Evolutionary conservation across 2,888 invertebrate genomes (phyloP).

Genomic region (Tridacna crocea): DNA sequence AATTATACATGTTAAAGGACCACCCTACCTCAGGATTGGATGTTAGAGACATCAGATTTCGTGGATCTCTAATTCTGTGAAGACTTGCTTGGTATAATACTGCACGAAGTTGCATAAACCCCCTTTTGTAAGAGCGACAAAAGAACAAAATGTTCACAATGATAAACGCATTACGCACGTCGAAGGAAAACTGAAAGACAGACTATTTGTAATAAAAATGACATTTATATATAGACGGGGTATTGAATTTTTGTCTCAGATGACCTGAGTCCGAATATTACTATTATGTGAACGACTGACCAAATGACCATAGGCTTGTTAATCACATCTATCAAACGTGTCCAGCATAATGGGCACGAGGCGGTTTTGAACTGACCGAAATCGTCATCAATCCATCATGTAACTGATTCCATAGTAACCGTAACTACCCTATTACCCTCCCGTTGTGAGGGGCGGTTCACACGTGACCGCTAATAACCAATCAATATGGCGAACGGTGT

Average conservation of each 20-base stretch:
- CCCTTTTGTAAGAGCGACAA: too few relatives aligned
- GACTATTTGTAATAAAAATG: slow-evolving; percentile 21
- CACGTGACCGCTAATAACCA: slow-evolving; percentile 59
- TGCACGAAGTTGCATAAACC: too few relatives aligned
- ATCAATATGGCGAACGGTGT: slow-evolving; percentile 62
- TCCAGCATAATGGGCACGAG: slow-evolving; percentile 24
- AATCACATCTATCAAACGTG: slow-evolving; percentile 55
- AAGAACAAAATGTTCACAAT: too few relatives aligned
- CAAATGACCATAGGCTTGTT: slow-evolving; percentile 28
- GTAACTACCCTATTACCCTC: slow-evolving; percentile 57
- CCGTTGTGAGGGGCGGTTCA: slow-evolving; percentile 53
- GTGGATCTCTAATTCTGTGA: too few relatives aligned
- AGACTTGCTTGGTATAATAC: too few relatives aligned
- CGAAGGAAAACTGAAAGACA: too few relatives aligned
- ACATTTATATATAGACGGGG: slow-evolving; percentile 6
- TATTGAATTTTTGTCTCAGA: background rate
- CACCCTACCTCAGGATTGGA: too few relatives aligned
- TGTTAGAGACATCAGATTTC: too few relatives aligned
- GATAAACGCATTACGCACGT: too few relatives aligned
- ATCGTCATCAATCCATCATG: slow-evolving; percentile 50
- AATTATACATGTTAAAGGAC: too few relatives aligned
- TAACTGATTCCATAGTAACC: slow-evolving; percentile 35
- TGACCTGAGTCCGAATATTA: slow-evolving; percentile 14
- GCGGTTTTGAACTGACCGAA: slow-evolving; percentile 28
- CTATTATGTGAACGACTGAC: slow-evolving; percentile 8